Percentiles rank a stretch among this genome's conserved stretches.
Evolutionary conservation across 1,140 invertebrate species (phyloP).

Genomic region (Vollenhovia emeryi): DNA sequence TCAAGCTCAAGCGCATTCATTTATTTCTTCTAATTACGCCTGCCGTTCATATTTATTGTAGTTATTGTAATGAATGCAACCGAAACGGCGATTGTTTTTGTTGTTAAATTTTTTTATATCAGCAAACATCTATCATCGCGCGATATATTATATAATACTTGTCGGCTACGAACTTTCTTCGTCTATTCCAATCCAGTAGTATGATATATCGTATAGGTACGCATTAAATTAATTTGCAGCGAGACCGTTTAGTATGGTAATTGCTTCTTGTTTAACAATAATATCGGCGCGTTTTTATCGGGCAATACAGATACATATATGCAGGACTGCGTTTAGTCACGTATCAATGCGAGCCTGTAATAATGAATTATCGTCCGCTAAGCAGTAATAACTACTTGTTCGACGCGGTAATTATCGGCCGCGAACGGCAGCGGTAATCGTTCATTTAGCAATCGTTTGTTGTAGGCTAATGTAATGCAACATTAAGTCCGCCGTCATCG

Average conservation of each 20-base stretch:
- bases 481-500: constrained; percentile 24
- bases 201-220: neutral
- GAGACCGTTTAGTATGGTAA: constrained; percentile 1
- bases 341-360: constrained; percentile 33
- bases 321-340: neutral
- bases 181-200: neutral
- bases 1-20: neutral
- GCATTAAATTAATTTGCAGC: constrained; percentile 27
- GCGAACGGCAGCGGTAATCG: constrained; percentile 37
- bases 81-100: neutral
- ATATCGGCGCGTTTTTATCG: constrained; percentile 17
- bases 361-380: constrained; percentile 54
- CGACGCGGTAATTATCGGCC: constrained; percentile 42
- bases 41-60: neutral
- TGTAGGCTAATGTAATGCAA: constrained; percentile 53
- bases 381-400: constrained; percentile 50
- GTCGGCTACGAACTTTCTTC: constrained; percentile 9
- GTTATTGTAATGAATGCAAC: neutral
- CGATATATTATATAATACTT: neutral
- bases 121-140: neutral
- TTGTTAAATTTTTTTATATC: neutral
- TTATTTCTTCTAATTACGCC: neutral
- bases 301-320: neutral
- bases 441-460: constrained; percentile 58
- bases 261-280: constrained; percentile 48